phyloP scores from a whole-genome alignment of 2,113 vertebrate genomes.

The Cyanocitta stelleri region DNA sequence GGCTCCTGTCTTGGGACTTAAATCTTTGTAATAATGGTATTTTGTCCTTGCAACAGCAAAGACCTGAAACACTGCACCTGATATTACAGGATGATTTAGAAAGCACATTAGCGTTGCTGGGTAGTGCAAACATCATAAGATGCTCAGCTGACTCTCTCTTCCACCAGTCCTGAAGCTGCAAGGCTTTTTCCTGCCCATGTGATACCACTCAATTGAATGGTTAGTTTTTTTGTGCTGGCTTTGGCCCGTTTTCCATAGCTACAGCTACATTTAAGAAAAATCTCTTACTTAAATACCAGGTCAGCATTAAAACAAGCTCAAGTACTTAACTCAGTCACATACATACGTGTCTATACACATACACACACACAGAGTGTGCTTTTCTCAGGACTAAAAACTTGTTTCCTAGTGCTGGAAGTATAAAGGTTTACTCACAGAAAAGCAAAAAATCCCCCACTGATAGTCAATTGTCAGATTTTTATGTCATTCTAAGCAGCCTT shows the following conservation, averaged over 20 bases:
- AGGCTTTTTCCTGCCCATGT: neutral
- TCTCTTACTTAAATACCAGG: neutral
- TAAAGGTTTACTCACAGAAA: neutral
- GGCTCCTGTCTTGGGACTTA: neutral
- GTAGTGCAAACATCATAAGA: neutral
- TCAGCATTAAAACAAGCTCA: neutral
- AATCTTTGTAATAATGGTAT: neutral
- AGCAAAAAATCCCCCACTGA: neutral
- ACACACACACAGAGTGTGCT: neutral
- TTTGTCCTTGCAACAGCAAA: neutral
- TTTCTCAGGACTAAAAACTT: neutral
- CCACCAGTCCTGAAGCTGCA: neutral
- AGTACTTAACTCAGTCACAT: neutral
- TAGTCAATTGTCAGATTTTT: neutral
- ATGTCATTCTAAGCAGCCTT: neutral
- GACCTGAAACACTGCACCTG: neutral
- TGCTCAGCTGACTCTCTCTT: neutral
- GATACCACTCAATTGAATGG: neutral
- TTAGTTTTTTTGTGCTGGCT: neutral
- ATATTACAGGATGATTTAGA: neutral
- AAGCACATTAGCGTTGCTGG: neutral
- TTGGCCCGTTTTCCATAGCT: neutral
- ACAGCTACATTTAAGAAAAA: neutral
- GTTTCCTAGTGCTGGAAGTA: neutral
- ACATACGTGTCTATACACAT: accelerated